A percentile compares a stretch with the other conserved stretches of the same genome.
Evolutionary conservation across 2,797 vertebrate genomes (phyloP).

Genomic region (Rhynchonycteris naso): DNA sequence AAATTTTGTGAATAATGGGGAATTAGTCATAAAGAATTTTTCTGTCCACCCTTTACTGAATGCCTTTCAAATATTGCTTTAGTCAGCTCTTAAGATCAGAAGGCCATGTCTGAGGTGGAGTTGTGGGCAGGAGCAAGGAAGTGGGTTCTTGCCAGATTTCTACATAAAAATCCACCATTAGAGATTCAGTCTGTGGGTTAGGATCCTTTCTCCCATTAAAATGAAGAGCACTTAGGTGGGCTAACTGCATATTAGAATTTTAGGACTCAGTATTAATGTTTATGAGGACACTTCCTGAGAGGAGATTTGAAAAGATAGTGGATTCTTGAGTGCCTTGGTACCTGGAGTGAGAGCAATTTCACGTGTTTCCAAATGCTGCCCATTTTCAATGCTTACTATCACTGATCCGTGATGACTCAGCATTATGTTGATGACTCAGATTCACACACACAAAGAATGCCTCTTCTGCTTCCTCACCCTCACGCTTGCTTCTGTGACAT

Average conservation of each 20-base stretch:
- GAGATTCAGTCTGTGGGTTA: neutral
- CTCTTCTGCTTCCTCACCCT: neutral
- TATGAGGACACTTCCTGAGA: neutral
- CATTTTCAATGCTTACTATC: neutral
- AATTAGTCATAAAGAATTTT: constrained; percentile 49
- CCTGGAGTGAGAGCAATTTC: neutral
- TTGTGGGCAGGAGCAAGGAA: neutral
- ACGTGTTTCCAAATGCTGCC: neutral
- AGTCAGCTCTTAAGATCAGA: neutral
- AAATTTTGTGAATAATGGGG: constrained; percentile 55
- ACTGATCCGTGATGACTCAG: neutral
- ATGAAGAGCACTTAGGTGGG: neutral
- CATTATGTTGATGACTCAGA: neutral
- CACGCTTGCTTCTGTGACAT: neutral
- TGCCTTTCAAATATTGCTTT: constrained; percentile 18
- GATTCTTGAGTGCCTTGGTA: neutral
- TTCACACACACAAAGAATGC: neutral
- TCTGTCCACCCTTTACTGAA: neutral
- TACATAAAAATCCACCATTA: neutral
- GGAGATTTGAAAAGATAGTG: neutral
- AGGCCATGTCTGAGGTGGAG: neutral
- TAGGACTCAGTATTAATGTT: neutral
- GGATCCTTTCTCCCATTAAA: neutral
- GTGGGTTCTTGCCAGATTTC: neutral
- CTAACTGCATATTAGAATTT: neutral